These are phyloP conservation scores for Eulacestoma nigropectus DNA, from an alignment of 2,113 vertebrate species.

Conservation along the genomic window DNA sequence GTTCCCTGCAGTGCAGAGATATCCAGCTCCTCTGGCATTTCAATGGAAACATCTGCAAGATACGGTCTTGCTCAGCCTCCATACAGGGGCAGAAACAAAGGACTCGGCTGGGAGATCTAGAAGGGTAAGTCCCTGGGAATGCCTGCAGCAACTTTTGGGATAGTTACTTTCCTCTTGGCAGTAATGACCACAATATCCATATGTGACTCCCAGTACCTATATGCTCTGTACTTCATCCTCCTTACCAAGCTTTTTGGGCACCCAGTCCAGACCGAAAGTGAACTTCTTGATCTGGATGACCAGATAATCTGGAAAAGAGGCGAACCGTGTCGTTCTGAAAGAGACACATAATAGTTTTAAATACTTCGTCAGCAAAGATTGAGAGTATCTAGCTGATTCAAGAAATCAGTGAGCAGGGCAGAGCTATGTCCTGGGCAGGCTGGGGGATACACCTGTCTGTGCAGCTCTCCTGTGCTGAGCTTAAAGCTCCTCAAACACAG, in stretches of 20 bases:
- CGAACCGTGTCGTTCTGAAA: slow-evolving; percentile 91
- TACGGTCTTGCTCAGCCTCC: neutral
- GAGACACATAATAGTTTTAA: neutral
- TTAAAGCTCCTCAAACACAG: neutral
- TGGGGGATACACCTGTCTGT: neutral
- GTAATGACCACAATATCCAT: neutral
- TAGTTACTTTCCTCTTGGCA: neutral
- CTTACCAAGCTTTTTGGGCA: slow-evolving; percentile 98
- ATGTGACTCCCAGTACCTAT: neutral
- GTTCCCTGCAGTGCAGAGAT: slow-evolving; percentile 85
- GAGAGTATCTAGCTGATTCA: neutral
- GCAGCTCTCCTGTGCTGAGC: neutral
- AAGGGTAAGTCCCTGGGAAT: neutral
- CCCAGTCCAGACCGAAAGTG: slow-evolving; percentile 98
- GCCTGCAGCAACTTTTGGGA: neutral
- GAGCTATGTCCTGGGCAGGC: neutral
- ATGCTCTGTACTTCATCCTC: neutral
- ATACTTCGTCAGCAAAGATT: neutral
- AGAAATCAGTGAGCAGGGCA: neutral
- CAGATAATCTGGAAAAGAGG: slow-evolving; percentile 96
- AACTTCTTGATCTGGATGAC: slow-evolving; percentile 99
- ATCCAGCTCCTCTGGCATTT: slow-evolving; percentile 94
- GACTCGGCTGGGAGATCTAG: neutral
- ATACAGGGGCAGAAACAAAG: neutral
- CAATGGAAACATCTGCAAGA: slow-evolving; percentile 91